phyloP scores from a whole-genome alignment of 2,797 vertebrate species.

The Alauda arvensis region DNA sequence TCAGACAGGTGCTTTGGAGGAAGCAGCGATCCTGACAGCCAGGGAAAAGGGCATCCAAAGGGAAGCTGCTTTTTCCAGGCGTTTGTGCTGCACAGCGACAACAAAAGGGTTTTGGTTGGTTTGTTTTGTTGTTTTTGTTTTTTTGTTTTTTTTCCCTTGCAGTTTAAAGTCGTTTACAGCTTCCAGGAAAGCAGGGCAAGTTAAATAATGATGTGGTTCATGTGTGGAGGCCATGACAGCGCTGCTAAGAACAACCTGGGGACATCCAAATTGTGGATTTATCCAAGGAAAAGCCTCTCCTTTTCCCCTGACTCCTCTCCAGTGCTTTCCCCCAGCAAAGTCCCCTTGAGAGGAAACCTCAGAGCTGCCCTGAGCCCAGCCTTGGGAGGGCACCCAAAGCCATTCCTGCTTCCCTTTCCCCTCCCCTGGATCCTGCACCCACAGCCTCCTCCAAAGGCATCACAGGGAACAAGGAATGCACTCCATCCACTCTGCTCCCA shows the following conservation, averaged over 20 bases:
- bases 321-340: background rate
- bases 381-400: accelerated
- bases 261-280: background rate
- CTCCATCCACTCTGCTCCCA: accelerated
- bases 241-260: background rate
- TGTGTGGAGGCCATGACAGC: accelerated
- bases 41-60: background rate
- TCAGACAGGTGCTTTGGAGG: conserved; percentile 18
- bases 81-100: background rate
- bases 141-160: background rate
- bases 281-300: background rate
- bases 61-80: background rate
- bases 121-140: background rate
- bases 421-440: background rate
- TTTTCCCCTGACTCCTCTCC: background rate
- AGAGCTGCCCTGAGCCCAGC: background rate
- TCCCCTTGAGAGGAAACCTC: background rate
- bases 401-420: background rate
- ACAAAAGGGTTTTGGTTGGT: background rate
- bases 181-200: background rate
- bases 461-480: background rate
- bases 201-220: background rate
- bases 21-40: background rate
- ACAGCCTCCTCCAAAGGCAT: background rate
- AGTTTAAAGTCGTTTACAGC: background rate